These are phyloP conservation scores for Ceyx erithaca DNA, from an alignment of 2,797 vertebrate species.

Conservation along the genomic window DNA sequence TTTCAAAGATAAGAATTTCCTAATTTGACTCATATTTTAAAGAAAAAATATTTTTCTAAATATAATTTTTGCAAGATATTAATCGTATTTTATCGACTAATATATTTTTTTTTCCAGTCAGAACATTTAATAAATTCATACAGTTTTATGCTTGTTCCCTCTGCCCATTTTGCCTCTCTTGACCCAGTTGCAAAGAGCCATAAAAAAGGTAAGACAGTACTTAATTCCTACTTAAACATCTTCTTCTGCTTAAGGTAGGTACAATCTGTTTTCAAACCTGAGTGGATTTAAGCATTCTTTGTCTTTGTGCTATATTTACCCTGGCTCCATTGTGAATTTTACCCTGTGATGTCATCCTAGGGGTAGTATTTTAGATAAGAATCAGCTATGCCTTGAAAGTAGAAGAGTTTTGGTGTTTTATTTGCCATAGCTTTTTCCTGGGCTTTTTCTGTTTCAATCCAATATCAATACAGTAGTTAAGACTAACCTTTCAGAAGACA, in stretches of 20 bases:
- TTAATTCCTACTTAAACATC: background rate
- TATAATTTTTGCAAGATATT: background rate
- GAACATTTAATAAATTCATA: background rate
- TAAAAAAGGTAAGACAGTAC: background rate
- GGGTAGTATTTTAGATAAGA: background rate
- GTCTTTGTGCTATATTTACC: background rate
- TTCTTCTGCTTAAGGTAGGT: background rate
- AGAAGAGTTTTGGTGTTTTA: background rate
- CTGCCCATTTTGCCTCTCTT: background rate
- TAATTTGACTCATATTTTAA: background rate
- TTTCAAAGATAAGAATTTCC: background rate
- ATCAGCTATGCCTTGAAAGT: background rate
- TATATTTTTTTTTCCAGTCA: background rate
- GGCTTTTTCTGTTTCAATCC: background rate
- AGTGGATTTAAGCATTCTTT: background rate
- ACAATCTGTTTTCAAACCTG: background rate
- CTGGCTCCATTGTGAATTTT: background rate
- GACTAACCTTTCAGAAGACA: slow-evolving; percentile 43
- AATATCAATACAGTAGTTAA: background rate
- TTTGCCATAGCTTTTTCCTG: background rate
- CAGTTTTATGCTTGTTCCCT: background rate
- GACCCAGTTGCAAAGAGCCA: background rate
- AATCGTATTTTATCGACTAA: background rate
- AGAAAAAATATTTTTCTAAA: background rate
- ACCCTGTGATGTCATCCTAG: background rate